These are phyloP conservation scores for Halcyon senegalensis DNA, from an alignment of 2,113 vertebrate genomes.

Conservation along the genomic window DNA sequence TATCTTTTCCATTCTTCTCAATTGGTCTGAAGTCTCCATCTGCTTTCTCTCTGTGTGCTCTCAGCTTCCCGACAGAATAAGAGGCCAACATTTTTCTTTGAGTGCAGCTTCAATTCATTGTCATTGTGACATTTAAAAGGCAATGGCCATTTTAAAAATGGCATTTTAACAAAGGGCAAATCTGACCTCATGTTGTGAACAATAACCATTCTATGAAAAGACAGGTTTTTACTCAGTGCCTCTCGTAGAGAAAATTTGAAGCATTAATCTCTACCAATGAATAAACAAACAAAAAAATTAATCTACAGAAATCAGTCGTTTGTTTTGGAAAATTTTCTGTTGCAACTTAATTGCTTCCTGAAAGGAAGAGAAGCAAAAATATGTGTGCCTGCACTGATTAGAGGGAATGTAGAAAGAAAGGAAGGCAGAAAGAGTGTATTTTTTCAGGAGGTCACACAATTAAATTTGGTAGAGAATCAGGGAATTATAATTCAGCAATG, in stretches of 20 bases:
- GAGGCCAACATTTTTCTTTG: background rate
- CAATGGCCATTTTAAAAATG: background rate
- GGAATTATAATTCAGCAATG: background rate
- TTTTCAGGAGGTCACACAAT: background rate
- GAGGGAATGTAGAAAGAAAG: background rate
- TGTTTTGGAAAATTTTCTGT: background rate
- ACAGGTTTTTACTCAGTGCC: background rate
- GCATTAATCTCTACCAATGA: background rate
- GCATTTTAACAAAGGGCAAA: slow-evolving; percentile 16
- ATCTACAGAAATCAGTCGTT: background rate
- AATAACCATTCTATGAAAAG: background rate
- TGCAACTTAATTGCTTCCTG: background rate
- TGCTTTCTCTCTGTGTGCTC: background rate
- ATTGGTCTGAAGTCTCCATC: background rate
- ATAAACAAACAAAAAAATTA: background rate
- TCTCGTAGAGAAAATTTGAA: background rate
- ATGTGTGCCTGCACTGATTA: background rate
- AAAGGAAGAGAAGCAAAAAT: background rate
- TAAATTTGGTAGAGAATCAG: background rate
- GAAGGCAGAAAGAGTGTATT: background rate
- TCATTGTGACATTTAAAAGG: slow-evolving; percentile 36
- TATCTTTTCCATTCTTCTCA: background rate
- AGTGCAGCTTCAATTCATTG: background rate
- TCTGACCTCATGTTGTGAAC: background rate
- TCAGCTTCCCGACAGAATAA: background rate